Evolutionary conservation across 37 sponge, comb jelly and placozoan genomes (phyloP).

Genomic region (Theonella swinhoei): DNA sequence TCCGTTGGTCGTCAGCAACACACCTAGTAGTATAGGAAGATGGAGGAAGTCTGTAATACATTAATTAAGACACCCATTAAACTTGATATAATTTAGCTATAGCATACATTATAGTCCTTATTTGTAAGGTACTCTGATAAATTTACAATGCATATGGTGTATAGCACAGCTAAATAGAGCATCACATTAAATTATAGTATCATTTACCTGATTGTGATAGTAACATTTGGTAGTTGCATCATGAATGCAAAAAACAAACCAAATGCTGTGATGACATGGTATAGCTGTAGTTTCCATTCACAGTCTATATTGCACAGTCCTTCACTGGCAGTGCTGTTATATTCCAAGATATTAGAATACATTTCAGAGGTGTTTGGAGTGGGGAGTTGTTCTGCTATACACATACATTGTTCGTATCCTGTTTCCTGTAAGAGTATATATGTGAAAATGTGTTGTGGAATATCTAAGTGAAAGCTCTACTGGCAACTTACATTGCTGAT

Average conservation of each 20-base stretch:
- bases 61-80: neutral
- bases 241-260: conserved; percentile 1
- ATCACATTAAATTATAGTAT: neutral
- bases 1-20: conserved; percentile 80
- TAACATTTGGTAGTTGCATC: conserved; percentile 6
- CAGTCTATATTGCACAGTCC: conserved; percentile 31
- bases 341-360: neutral
- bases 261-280: neutral
- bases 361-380: conserved; percentile 1
- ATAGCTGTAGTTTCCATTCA: neutral
- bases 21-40: conserved; percentile 39
- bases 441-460: neutral
- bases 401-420: neutral
- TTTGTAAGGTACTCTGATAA: neutral
- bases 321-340: neutral
- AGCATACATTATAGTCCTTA: neutral
- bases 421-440: neutral
- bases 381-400: neutral
- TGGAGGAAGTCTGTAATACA: neutral
- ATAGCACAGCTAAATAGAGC: neutral
- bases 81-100: neutral
- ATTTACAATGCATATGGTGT: neutral
- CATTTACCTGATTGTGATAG: conserved; percentile 26
- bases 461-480: too few relatives aligned
- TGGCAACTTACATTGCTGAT: neutral